A percentile compares a stretch with the other conserved stretches of the same genome.
Conservation (phyloP, 2,888 invertebrate genomes). For the Pollenia labialis region DNA sequence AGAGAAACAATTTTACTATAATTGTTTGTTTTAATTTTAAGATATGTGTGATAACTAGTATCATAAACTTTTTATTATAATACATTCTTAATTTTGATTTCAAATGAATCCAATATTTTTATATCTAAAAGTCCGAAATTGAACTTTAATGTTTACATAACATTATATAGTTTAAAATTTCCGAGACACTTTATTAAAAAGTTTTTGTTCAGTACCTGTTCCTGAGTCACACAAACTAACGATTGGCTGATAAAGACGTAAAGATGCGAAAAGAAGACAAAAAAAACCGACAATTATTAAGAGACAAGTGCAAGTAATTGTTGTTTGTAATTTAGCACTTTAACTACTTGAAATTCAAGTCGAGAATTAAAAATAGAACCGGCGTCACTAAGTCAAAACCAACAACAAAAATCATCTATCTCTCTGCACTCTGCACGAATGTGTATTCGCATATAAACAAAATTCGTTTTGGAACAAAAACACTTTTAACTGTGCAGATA, state of each 20-base stretch:
- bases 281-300: slow-evolving; percentile 31
- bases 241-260: not conserved
- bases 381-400: slow-evolving; percentile 65
- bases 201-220: not conserved
- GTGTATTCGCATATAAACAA: slow-evolving; percentile 16
- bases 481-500: too few species aligned
- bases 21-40: too few species aligned
- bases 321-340: slow-evolving; percentile 59
- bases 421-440: not conserved
- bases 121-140: not conserved
- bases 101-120: too few species aligned
- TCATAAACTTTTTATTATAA: too few species aligned
- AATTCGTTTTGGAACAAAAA: not conserved
- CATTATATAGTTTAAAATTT: not conserved
- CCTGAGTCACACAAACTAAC: not conserved
- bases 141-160: too few species aligned
- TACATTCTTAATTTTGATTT: too few species aligned
- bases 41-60: too few species aligned
- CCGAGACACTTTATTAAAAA: not conserved
- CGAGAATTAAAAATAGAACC: slow-evolving; percentile 65
- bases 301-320: slow-evolving; percentile 54
- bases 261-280: not conserved
- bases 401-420: slow-evolving; percentile 28
- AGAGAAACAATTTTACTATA: too few species aligned
- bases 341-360: slow-evolving; percentile 68